Evolutionary conservation across 2,888 invertebrate genomes (phyloP).

Genomic region (Drosophila falleni): DNA sequence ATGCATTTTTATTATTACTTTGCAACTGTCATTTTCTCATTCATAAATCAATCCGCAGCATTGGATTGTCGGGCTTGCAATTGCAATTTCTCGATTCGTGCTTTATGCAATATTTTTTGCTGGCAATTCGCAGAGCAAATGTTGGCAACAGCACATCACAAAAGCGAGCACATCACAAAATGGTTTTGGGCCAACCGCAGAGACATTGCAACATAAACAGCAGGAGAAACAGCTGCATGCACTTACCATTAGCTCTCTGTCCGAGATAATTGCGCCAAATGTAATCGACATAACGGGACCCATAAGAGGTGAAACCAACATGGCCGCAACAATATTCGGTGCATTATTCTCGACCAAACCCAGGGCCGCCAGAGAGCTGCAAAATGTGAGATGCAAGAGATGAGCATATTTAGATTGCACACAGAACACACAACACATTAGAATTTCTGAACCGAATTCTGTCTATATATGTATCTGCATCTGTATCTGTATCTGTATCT

Average conservation of each 20-base stretch:
- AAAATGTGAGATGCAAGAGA: slow-evolving; percentile 47
- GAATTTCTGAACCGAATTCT: neutral
- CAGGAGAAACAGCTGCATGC: slow-evolving; percentile 26
- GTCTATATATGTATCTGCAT: neutral
- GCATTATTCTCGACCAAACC: slow-evolving; percentile 94
- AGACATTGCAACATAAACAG: slow-evolving; percentile 1
- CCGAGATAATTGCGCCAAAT: slow-evolving; percentile 92
- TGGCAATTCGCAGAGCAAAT: slow-evolving; percentile 15
- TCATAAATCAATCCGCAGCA: slow-evolving; percentile 27
- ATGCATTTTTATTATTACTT: slow-evolving; percentile 63
- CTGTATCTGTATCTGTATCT: no score
- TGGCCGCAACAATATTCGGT: slow-evolving; percentile 92
- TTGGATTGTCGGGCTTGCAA: slow-evolving; percentile 8
- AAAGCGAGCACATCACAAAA: slow-evolving; percentile 20
- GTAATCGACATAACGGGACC: slow-evolving; percentile 95
- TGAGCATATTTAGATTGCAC: slow-evolving; percentile 5
- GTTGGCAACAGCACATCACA: slow-evolving; percentile 8
- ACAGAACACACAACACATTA: slow-evolving; percentile 10
- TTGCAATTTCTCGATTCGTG: slow-evolving; percentile 18
- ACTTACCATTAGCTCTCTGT: slow-evolving; percentile 87
- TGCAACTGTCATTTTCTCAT: slow-evolving; percentile 15
- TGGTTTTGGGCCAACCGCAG: slow-evolving; percentile 45
- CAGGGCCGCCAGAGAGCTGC: slow-evolving; percentile 92
- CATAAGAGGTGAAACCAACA: slow-evolving; percentile 92
- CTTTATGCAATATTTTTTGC: slow-evolving; percentile 10